A percentile compares a stretch with the other conserved stretches of the same genome.
These are phyloP conservation scores for Myxocyprinus asiaticus DNA, from an alignment of 2,113 vertebrate genomes.

Conservation along the genomic window DNA sequence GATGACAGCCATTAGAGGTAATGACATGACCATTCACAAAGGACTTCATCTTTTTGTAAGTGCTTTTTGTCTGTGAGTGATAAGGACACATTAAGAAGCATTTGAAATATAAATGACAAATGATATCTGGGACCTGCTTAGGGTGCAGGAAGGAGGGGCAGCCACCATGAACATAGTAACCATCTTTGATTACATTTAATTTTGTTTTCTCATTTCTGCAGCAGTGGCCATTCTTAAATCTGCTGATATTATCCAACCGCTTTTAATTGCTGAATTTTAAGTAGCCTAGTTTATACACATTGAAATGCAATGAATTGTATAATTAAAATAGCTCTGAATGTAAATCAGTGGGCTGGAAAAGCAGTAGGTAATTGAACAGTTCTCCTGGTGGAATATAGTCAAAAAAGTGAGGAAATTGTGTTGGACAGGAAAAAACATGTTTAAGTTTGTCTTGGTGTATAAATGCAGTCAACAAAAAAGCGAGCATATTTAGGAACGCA, in stretches of 20 bases:
- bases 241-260: constrained; percentile 81
- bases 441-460: constrained; percentile 31
- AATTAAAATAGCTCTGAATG: constrained; percentile 86
- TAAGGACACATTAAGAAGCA: constrained; percentile 57
- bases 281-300: constrained; percentile 77
- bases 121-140: constrained; percentile 25
- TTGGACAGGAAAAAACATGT: constrained; percentile 45
- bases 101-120: constrained; percentile 54
- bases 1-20: constrained; percentile 61
- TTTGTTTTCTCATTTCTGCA: constrained; percentile 77
- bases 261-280: constrained; percentile 88
- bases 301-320: constrained; percentile 90
- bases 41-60: constrained; percentile 56
- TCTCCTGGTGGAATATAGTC: constrained; percentile 74
- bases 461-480: constrained; percentile 22
- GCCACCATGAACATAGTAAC: constrained; percentile 28
- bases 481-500: background rate
- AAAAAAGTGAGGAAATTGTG: constrained; percentile 40
- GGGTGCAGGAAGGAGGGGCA: background rate
- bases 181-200: constrained; percentile 45
- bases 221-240: constrained; percentile 72
- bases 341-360: constrained; percentile 87
- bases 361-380: constrained; percentile 81
- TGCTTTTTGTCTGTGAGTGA: constrained; percentile 58
- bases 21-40: constrained; percentile 49